Evolutionary conservation across 2,888 invertebrate genomes (phyloP).

Genomic region (Ashinkailepas kermadecensis): DNA sequence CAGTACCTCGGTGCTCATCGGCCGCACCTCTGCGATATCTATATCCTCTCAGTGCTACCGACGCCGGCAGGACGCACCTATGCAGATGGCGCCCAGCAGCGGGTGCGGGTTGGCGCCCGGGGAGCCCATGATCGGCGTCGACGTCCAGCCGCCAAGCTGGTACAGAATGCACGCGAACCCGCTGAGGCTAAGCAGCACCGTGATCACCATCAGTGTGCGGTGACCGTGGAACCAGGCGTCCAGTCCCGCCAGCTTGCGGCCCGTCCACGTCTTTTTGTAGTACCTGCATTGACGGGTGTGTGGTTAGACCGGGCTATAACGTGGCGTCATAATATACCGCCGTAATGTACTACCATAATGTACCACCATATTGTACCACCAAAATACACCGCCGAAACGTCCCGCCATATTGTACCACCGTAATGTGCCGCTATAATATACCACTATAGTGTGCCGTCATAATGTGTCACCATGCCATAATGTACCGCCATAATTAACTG

Average conservation of each 20-base stretch:
- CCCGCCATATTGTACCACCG: no score
- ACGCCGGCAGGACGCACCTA: not conserved
- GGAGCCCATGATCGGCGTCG: conserved; percentile 14
- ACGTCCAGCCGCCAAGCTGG: conserved; percentile 61
- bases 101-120: conserved; percentile 40
- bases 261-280: conserved; percentile 82
- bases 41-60: not conserved
- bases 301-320: no score
- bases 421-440: no score
- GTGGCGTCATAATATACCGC: no score
- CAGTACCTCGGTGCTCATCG: no score
- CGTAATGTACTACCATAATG: no score
- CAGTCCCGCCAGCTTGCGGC: conserved; percentile 69
- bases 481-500: no score
- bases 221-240: conserved; percentile 94
- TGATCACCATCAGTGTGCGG: conserved; percentile 70
- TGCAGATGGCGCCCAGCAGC: conserved; percentile 40
- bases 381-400: no score
- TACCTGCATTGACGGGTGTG: conserved; percentile 53
- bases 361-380: no score
- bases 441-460: no score
- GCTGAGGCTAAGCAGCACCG: conserved; percentile 67
- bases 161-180: conserved; percentile 64
- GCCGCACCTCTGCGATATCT: not conserved
- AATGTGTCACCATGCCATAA: no score